These are phyloP conservation scores for Ypsolopha sequella DNA, from an alignment of 2,888 invertebrate genomes.

Conservation along the genomic window DNA sequence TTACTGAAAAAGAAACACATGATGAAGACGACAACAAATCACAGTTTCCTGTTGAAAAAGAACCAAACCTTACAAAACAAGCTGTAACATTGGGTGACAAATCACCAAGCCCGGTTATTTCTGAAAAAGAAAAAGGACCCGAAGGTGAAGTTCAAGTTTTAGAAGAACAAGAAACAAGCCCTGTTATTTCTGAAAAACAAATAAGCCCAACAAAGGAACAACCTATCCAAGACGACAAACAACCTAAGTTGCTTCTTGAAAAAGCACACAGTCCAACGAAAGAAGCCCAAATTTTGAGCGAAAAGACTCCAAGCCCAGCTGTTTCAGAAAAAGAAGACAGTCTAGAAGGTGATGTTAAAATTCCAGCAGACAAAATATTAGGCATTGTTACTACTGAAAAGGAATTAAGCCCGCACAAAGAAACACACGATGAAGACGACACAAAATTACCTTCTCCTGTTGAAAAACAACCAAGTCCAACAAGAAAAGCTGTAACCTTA, in stretches of 20 bases:
- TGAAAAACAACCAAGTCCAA: neutral
- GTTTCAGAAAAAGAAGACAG: neutral
- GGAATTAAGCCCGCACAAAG: neutral
- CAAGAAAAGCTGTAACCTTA: neutral
- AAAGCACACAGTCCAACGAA: slow-evolving; percentile 3
- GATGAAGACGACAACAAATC: no score
- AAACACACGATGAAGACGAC: no score
- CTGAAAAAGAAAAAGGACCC: neutral
- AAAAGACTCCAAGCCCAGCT: neutral
- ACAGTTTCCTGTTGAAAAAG: neutral
- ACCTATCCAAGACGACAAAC: slow-evolving; percentile 8
- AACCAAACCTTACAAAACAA: neutral
- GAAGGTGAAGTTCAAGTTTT: no score
- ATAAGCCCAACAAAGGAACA: neutral
- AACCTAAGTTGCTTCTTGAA: neutral
- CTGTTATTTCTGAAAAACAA: no score
- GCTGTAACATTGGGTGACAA: neutral
- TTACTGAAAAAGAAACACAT: neutral
- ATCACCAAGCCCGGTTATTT: slow-evolving; percentile 6
- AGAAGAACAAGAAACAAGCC: no score
- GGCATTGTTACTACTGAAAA: neutral
- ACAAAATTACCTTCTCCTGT: no score
- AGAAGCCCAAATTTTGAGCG: neutral
- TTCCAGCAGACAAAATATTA: neutral
- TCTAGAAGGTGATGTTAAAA: no score